Conservation (phyloP, 1,140 invertebrate genomes). For the Papilio polytes region DNA sequence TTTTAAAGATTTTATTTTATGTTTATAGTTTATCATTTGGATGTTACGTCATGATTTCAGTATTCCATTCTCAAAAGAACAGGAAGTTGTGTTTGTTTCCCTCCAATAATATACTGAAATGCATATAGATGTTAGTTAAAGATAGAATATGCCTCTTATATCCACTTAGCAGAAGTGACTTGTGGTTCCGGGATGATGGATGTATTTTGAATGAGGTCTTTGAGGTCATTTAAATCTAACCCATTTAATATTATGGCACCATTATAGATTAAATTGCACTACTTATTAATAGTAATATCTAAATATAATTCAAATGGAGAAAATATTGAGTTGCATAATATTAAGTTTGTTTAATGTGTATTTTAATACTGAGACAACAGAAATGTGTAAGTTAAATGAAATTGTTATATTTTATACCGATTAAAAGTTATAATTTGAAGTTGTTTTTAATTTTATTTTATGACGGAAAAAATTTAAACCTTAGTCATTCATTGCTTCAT, state of each 20-base stretch:
- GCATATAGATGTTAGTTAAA: background rate
- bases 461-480: no score
- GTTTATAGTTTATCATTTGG: background rate
- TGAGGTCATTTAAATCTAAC: no score
- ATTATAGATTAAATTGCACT: background rate
- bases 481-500: no score
- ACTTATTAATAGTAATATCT: slow-evolving; percentile 26
- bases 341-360: slow-evolving; percentile 46
- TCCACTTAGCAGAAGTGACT: no score
- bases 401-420: slow-evolving; percentile 78
- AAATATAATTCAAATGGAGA: slow-evolving; percentile 29
- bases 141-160: no score
- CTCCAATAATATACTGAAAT: slow-evolving; percentile 4
- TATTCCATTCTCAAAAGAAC: background rate
- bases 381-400: slow-evolving; percentile 65
- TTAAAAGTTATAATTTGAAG: slow-evolving; percentile 60
- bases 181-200: no score
- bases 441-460: background rate
- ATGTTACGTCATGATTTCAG: background rate
- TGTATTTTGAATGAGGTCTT: background rate
- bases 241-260: background rate
- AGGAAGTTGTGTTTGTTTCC: background rate
- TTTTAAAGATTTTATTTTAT: background rate
- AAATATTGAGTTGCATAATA: slow-evolving; percentile 35
- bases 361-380: slow-evolving; percentile 54